Base-by-base conservation (phyloP, 2,888 invertebrate species). In the Epiblema foenella region DNA sequence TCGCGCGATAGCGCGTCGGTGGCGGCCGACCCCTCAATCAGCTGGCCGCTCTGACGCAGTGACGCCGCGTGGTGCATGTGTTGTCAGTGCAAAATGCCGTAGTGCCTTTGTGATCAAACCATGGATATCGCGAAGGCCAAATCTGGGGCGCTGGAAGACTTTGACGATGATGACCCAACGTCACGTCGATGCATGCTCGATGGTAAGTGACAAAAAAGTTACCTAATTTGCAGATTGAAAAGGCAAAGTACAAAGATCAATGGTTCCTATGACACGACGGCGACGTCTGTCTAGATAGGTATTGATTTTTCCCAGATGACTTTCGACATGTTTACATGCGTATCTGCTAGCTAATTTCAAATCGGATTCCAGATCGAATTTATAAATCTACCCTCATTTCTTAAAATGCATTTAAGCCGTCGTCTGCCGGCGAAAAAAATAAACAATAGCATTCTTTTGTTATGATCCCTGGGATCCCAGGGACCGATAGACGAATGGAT, bases 131-230 rank as follows among this genome's bases (percentile, higher is more conserved):
- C 80, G 49, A 89, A 88, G 79, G 89, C 88, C 59, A 90, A 85
- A 76, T 75, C 79, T 58, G 84, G 81, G 57, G 83, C 73, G 63
- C 79, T 81, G 49, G 89, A 90, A 78, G 91, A 89, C 65, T 86
- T 88, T 70, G 91, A 89, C n/a, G 91, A 89, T 56, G 92, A 93
- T 73, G 85, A 86, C 66, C 73, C 78, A 39, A 80, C 87, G 72
- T 89, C 92, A 18, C 89, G 93, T 3, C 88, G 93, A 64, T 90
- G 89, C 80, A 94, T 94, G 94, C 80, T 94, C 54, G 94, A 94
- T 73, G 94, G 94, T 94, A 80, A 89, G 93, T 85, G 42, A 56
- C 24, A 66, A 39, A 62, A 18, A 49, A 10, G n/a, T 42, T 33
- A 51, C 46, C 20, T 24, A 24, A 60, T 62, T 67, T 51, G 56